These are phyloP conservation scores for Paraplagusia blochii DNA, from an alignment of 2,113 vertebrate genomes.

Conservation along the genomic window DNA sequence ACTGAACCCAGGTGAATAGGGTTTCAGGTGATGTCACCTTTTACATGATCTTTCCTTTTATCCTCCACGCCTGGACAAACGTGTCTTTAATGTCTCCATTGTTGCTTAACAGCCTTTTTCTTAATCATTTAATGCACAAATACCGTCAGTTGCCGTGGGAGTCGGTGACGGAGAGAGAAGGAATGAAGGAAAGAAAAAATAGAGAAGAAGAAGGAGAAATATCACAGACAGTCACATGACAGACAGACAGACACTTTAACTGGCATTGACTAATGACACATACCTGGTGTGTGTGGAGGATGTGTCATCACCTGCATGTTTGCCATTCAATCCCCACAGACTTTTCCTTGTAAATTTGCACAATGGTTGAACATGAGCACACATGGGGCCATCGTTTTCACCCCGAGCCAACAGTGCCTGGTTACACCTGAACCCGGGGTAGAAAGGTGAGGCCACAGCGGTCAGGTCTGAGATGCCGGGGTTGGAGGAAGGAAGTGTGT, in stretches of 20 bases:
- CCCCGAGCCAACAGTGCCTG: slow-evolving; percentile 72
- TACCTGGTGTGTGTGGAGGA: slow-evolving; percentile 64
- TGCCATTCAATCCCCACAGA: slow-evolving; percentile 72
- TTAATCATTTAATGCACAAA: not conserved
- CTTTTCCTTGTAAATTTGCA: slow-evolving; percentile 76
- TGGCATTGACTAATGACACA: slow-evolving; percentile 66
- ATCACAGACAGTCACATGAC: slow-evolving; percentile 40
- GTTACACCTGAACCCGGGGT: slow-evolving; percentile 71
- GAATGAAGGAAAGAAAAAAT: not conserved
- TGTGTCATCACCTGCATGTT: slow-evolving; percentile 78
- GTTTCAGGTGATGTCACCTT: slow-evolving; percentile 48
- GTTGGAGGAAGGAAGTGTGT: slow-evolving; percentile 42
- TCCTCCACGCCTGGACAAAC: slow-evolving; percentile 31
- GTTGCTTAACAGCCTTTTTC: not conserved
- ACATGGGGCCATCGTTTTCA: slow-evolving; percentile 65
- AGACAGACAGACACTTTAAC: slow-evolving; percentile 35
- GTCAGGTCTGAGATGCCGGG: slow-evolving; percentile 16
- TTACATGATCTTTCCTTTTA: slow-evolving; percentile 26
- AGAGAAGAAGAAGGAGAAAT: slow-evolving; percentile 1
- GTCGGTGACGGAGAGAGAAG: not conserved
- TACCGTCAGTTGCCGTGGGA: not conserved
- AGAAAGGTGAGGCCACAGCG: slow-evolving; percentile 58
- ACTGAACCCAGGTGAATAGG: slow-evolving; percentile 41
- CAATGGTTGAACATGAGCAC: slow-evolving; percentile 75
- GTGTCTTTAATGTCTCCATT: slow-evolving; percentile 17